Base-by-base conservation (phyloP, 1,140 invertebrate genomes). In the Bombus consobrinus region DNA sequence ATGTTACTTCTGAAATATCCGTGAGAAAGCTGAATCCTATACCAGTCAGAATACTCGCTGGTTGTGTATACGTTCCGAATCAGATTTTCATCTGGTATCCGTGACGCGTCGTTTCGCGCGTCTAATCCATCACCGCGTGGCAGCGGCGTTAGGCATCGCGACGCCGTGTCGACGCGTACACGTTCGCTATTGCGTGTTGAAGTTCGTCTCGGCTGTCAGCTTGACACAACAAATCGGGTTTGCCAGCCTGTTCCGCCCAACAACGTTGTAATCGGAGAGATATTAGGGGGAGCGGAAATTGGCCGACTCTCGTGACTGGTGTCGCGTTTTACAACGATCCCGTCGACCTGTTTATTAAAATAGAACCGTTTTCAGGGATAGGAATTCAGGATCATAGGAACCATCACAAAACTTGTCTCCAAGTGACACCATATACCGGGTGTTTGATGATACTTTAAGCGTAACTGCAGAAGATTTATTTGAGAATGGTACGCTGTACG, bases 81-180 rank as follows among this genome's bases (percentile, higher is more conserved):
- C 78, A 66, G 78, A 91, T 91, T 91, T 91, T 91, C 90, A 66
- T 68, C 64, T 74, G 76, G 75, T 89, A 91, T 92, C 86, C 83
- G 87, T 92, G 90, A 92, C 90, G 87, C 81, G 91, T 91, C 90
- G 84, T 80, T 87, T 72, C 69, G n/a, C 87, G 81, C 71, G 81
- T 87, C 91, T 90, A 92, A 92, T 92, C 91, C 91, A 92, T 92
- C 91, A 92, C 62, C 66, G 66, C 18, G 62, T 47, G 81, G 71
- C 87, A 81, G 86, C 72, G 80, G 87, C 76, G 88, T 89, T 89
- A 81, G 81, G 85, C 81, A 53, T 53, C 85, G 88, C 85, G 88
- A 87, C 88, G 85, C 81, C 88, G 80, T 73, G 81, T 87, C 88
- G 85, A 81, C 88, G 85, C 89, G 83, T 81, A 34, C 75, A 84